Evolutionary conservation across 1,140 invertebrate genomes (phyloP), one percentile per base, ranked within the genome.

Genomic region (Drosophila simulans): DNA sequence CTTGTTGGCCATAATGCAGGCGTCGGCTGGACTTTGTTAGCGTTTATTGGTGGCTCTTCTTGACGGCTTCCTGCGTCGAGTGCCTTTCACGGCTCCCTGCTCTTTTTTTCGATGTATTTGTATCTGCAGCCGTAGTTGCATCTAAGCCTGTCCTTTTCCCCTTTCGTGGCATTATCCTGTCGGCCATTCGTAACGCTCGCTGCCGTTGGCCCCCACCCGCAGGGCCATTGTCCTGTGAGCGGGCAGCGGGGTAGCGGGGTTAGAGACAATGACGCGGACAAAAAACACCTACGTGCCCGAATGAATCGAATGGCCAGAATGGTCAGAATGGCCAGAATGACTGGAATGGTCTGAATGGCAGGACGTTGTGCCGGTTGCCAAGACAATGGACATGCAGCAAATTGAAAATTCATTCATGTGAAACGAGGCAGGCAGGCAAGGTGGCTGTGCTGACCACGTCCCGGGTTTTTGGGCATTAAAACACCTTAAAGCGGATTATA

Each of bases 361-460:
- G 82, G 83, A 86, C 79, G 40, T 42, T 42, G 40, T 57, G 71
- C 60, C 56, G 74, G 83, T 88, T 88, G 84, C 84, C 84, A 89
- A 89, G 84, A 89, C 84, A 89, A 89, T 89, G 80, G 58, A 69
- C 73, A 64, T 75, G 80, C 77, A 89, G 72, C 84, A 89, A 89
- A 89, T 89, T 89, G 84, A 89, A 89, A 89, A 89, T 89, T 89
- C 84, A 89, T 89, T 89, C 84, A 89, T 89, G 80, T 89, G 84
- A 89, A 88, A 84, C 77, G 60, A 68, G 71, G 72, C 53, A 76
- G 60, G 72, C 74, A 68, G 55, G 65, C 58, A 78, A 64, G 74
- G 66, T 72, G 76, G 59, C 46, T 46, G 58, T 15, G 68, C 11
- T 52, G 55, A 46, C 59, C 63, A 57, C 65, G 40, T 55, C 59